Conservation (phyloP, 2,797 vertebrate species). For the Nyctalus aviator region DNA sequence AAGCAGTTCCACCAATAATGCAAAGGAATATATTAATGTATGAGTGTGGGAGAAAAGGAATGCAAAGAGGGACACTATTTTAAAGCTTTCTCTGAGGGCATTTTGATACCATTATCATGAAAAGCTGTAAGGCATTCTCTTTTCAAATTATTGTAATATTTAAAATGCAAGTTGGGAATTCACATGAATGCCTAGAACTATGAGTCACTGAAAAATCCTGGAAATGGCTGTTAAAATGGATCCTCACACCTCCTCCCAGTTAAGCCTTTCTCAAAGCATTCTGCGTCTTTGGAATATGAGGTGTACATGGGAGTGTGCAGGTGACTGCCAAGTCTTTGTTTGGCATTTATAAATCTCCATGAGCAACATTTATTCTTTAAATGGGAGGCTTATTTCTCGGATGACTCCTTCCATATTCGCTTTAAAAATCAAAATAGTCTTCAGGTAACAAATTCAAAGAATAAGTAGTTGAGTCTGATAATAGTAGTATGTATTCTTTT, state of each 20-base stretch:
- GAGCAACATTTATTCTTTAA: neutral
- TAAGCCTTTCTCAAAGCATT: constrained; percentile 32
- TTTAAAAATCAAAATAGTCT: constrained; percentile 56
- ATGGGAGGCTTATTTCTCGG: neutral
- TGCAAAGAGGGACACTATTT: constrained; percentile 59
- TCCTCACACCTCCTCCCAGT: constrained; percentile 51
- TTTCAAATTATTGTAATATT: constrained; percentile 78
- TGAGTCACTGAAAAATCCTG: constrained; percentile 83
- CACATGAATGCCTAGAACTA: constrained; percentile 84
- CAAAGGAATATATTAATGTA: neutral
- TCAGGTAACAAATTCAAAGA: constrained; percentile 18
- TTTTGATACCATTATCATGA: constrained; percentile 79
- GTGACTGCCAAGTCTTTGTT: neutral
- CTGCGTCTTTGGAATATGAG: constrained; percentile 18
- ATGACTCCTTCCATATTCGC: neutral
- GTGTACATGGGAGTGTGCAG: neutral
- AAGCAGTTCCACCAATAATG: neutral
- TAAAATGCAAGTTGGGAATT: constrained; percentile 81
- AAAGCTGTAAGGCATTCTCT: constrained; percentile 76
- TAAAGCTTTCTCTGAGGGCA: constrained; percentile 69
- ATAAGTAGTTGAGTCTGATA: neutral
- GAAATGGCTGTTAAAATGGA: constrained; percentile 80
- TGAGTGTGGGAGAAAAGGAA: neutral
- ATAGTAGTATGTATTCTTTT: neutral
- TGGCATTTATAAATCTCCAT: neutral